These are phyloP conservation scores for Scomber scombrus DNA, from an alignment of 2,113 vertebrate species.

Conservation along the genomic window DNA sequence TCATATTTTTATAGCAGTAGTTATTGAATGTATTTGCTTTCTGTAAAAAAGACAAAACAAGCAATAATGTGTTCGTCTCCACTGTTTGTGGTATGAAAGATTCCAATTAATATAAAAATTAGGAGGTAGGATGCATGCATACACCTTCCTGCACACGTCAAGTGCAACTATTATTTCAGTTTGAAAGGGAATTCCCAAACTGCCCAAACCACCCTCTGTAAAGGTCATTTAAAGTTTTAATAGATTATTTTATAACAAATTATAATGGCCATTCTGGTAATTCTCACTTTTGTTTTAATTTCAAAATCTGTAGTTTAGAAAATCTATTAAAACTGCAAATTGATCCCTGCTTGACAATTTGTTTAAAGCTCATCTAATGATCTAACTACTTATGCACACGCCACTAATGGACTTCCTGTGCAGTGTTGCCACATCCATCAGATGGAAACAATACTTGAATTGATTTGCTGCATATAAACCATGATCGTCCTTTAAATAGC, in stretches of 20 bases:
- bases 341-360: no score
- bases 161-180: background rate
- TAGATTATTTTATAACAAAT: background rate
- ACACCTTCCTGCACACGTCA: no score
- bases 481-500: background rate
- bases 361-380: background rate
- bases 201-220: no score
- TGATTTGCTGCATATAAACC: background rate
- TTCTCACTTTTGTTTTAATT: no score
- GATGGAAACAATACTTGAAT: background rate
- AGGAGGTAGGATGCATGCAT: no score
- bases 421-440: background rate
- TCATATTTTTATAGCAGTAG: background rate
- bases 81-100: background rate
- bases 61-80: background rate
- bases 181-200: no score
- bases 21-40: background rate
- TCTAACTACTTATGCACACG: background rate
- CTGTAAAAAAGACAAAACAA: background rate
- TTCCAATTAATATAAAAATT: no score
- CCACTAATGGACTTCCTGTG: no score
- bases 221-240: background rate
- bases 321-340: no score
- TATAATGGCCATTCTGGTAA: no score
- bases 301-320: no score